Base-by-base conservation (phyloP, 2,113 vertebrate species). In the Andinoacara biseriatus region DNA sequence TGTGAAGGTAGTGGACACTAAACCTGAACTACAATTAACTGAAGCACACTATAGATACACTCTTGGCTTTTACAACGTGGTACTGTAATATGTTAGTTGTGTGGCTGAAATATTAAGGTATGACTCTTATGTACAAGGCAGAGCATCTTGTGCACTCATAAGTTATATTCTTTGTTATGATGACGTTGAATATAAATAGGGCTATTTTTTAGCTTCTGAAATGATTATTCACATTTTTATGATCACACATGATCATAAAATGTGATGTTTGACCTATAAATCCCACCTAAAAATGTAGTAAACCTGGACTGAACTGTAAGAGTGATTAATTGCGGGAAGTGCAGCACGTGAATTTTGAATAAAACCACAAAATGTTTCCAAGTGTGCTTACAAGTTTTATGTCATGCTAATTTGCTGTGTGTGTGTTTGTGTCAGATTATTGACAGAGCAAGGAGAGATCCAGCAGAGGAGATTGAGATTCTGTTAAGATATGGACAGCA, bases 401-500 rank as follows among this genome's bases (percentile, higher is more conserved):
- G 11, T 38, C 49, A 52, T 35, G 14, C 31, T 57, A 35, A 22
- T 75, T 40, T 81, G 3, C 15, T 54, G 5, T 49, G n/a, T 75
- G 10, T 35, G 20, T 76, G 10, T 86, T 84, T 91, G 24, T 83
- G 92, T 52, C 90, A 99, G 98, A 97, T 99, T 83, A 97, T 99
- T 80, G 97, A 98, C 52, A 97, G 95, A 91, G 95, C 95, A 26
- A 97, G 96, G 83, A 96, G 96, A 85, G 97, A 99, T 92, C 98
- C 97, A 4, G 96, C 98, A 20, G 98, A 99, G 85, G 98, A 99
- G 95, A 98, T 97, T 14, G 98, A 99, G 95, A 98, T 99, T 80
- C 96, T 99, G 11, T 91, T 99, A 87, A 85, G 98, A 91, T 99
- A 99, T 2, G 98, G 98, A 85, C 97, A 99, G 86, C 98, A 99